Base-by-base conservation (phyloP, 2,888 invertebrate genomes). In the Drosophila borealis region DNA sequence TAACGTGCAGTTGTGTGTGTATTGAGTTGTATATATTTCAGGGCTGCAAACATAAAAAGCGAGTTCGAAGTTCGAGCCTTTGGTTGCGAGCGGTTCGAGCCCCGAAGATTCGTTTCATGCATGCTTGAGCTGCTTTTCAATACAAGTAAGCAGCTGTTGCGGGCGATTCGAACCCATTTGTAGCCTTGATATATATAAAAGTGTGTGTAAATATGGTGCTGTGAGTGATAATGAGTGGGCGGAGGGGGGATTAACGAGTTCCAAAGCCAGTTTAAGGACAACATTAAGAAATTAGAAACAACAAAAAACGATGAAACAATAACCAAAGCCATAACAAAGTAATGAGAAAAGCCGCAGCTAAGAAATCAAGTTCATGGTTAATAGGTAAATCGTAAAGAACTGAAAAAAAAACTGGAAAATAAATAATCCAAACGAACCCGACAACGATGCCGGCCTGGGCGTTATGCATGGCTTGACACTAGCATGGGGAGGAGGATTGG, bases 391-490 rank as follows among this genome's bases (percentile, higher is more conserved):
- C 41, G 29, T 17, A 55, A 57, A 11, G 33, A 75, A 64, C 44
- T 54, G 50, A 69, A 44, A 71, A 68, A 77, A 74, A 89, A 82
- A 81, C 17, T 17, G 17, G 2, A 17, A 61, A 57, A 48, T 69
- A 72, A 66, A 67, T 73, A 70, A 63, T 29, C 62, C 39, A 74
- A 89, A 92, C 91, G 90, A 92, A 92, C 92, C 89, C 87, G 90
- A 89, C 70, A 92, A 91, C 73, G 93, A 93, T 85, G 92, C 92
- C 87, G 92, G 92, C 90, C 92, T 90, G 80, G 93, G 92, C 80
- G 92, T 90, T 74, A 93, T 91, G 78, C 87, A 90, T 80, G 92
- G 92, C 89, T 93, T 92, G 71, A 25, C 55, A 21, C 21, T 36
- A 45, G 84, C 75, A 65, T 68, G 60, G 41, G 61, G 59, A 60